These are phyloP conservation scores for Drosophila pegasa DNA, from an alignment of 2,888 invertebrate species.

Conservation along the genomic window DNA sequence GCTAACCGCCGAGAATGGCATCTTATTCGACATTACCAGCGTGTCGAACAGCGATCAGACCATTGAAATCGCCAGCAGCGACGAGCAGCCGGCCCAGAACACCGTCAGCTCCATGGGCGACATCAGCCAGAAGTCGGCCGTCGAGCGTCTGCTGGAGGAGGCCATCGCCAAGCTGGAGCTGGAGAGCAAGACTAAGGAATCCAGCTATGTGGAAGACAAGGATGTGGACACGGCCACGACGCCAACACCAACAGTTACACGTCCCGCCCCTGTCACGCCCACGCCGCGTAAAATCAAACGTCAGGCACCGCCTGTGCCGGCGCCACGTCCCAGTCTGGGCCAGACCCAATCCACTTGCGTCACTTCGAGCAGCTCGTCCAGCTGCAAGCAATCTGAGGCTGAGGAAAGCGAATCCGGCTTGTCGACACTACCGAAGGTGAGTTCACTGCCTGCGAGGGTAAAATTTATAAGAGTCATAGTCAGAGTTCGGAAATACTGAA, in stretches of 20 bases:
- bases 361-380: constrained; percentile 56
- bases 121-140: constrained; percentile 59
- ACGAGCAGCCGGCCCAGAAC: constrained; percentile 32
- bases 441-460: constrained; percentile 7
- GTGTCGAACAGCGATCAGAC: constrained; percentile 53
- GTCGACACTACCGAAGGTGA: constrained; percentile 78
- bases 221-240: constrained; percentile 38
- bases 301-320: constrained; percentile 63
- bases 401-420: constrained; percentile 79
- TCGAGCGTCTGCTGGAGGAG: constrained; percentile 72
- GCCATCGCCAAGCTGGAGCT: constrained; percentile 75
- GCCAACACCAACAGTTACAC: neutral
- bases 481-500: neutral
- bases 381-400: constrained; percentile 69
- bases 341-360: constrained; percentile 33
- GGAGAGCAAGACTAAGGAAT: constrained; percentile 52
- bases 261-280: constrained; percentile 11
- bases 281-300: constrained; percentile 54
- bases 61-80: constrained; percentile 59
- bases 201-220: constrained; percentile 44
- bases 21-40: constrained; percentile 75
- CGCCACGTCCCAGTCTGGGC: constrained; percentile 58
- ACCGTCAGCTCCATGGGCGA: constrained; percentile 43
- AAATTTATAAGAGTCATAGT: neutral
- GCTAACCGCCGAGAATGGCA: constrained; percentile 78